Evolutionary conservation across 53 echinoderm and acorn worm genomes (phyloP).

Genomic region (Antedon mediterranea): DNA sequence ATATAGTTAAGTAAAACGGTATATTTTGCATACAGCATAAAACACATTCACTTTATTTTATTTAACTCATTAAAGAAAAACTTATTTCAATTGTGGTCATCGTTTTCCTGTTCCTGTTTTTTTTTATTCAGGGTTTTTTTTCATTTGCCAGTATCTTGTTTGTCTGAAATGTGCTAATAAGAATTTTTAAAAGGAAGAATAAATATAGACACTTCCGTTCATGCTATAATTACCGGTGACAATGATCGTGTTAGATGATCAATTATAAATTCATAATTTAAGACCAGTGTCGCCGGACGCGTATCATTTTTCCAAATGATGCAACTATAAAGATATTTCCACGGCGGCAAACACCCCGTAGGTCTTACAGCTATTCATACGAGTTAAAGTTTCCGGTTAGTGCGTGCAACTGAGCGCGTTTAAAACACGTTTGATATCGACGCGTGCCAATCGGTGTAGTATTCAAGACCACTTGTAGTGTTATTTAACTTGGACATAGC

Average conservation of each 20-base stretch:
- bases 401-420: background rate
- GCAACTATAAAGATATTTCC: background rate
- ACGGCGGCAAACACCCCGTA: background rate
- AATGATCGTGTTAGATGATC: background rate
- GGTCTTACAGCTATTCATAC: background rate
- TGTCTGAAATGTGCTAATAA: background rate
- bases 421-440: background rate
- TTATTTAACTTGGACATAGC: too few species aligned
- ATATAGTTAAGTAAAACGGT: too few species aligned
- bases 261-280: background rate
- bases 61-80: too few species aligned
- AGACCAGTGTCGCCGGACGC: background rate
- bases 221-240: background rate
- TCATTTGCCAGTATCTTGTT: too few species aligned
- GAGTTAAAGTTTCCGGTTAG: background rate
- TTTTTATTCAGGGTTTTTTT: too few species aligned
- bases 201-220: background rate
- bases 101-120: too few species aligned
- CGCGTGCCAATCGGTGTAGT: background rate
- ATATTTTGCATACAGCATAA: too few species aligned
- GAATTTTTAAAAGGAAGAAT: background rate
- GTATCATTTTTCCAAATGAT: background rate
- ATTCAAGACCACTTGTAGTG: background rate
- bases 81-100: too few species aligned
- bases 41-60: too few species aligned